Evolutionary conservation across 2,888 invertebrate genomes (phyloP).

Genomic region (Scotopteryx bipunctaria): DNA sequence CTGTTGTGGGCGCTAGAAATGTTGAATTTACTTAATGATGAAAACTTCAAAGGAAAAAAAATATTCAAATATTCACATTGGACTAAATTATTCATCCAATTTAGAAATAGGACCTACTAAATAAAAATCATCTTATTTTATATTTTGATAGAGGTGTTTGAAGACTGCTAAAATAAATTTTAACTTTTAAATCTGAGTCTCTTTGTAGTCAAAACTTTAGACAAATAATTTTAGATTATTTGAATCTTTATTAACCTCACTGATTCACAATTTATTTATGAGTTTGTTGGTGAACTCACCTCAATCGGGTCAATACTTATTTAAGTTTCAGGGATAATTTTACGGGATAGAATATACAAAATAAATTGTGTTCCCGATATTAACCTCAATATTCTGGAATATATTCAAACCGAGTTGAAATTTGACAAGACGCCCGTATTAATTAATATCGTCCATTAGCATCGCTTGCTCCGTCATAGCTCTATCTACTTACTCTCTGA

Average conservation of each 20-base stretch:
- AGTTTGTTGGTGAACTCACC: neutral
- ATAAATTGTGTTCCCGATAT: conserved; percentile 32
- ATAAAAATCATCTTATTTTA: conserved; percentile 4
- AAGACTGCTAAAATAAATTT: neutral
- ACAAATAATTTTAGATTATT: too few species aligned
- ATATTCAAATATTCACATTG: conserved; percentile 16
- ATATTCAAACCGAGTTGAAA: conserved; percentile 64
- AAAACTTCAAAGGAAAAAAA: conserved; percentile 26
- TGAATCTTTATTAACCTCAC: too few species aligned
- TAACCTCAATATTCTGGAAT: conserved; percentile 52
- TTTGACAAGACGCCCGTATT: conserved; percentile 75
- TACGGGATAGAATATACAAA: neutral
- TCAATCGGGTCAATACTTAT: neutral
- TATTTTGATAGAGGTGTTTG: conserved; percentile 6
- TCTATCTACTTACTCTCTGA: conserved; percentile 42
- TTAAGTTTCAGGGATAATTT: neutral
- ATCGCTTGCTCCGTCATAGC: conserved; percentile 64
- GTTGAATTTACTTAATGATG: conserved; percentile 14
- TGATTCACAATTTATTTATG: too few species aligned
- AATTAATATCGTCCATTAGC: conserved; percentile 81
- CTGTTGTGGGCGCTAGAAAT: conserved; percentile 14
- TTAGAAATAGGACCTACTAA: conserved; percentile 14
- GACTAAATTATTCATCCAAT: conserved; percentile 15
- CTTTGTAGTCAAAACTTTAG: conserved; percentile 9
- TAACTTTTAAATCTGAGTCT: conserved; percentile 1